phyloP scores from a whole-genome alignment of 2,797 vertebrate genomes.

The Adelosebastes latens region DNA sequence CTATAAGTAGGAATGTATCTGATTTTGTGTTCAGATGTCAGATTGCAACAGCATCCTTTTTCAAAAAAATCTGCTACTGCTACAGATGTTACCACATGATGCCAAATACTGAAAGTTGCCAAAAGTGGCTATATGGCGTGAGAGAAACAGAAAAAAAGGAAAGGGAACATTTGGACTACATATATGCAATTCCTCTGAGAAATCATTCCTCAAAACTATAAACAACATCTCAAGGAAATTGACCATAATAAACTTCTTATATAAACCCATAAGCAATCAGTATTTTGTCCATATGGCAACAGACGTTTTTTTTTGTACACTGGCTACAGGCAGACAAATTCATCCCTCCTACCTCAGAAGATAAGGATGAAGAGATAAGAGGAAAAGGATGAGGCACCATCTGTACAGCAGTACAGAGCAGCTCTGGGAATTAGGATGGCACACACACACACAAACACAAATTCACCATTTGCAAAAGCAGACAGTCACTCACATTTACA shows the following conservation, averaged over 20 bases:
- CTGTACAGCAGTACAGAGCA: slow-evolving; percentile 65
- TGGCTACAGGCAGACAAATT: slow-evolving; percentile 17
- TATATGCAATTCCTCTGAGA: background rate
- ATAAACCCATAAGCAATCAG: background rate
- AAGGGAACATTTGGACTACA: background rate
- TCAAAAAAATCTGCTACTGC: background rate
- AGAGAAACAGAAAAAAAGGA: background rate
- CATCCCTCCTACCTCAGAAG: slow-evolving; percentile 53
- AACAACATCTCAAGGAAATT: background rate
- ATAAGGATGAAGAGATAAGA: slow-evolving; percentile 67
- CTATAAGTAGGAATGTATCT: background rate
- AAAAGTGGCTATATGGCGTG: background rate
- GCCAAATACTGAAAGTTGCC: background rate
- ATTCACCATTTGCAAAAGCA: slow-evolving; percentile 20
- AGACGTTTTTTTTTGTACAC: slow-evolving; percentile 17
- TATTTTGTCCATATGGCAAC: slow-evolving; percentile 46
- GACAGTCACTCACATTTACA: background rate
- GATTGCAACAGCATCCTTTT: background rate
- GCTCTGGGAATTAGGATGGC: slow-evolving; percentile 68
- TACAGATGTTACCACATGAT: background rate
- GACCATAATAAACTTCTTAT: background rate
- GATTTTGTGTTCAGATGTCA: background rate
- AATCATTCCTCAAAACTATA: background rate
- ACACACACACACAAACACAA: slow-evolving; percentile 1
- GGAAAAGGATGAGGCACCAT: slow-evolving; percentile 72